Conservation (phyloP, 2,888 invertebrate species). For the Zygaena filipendulae region DNA sequence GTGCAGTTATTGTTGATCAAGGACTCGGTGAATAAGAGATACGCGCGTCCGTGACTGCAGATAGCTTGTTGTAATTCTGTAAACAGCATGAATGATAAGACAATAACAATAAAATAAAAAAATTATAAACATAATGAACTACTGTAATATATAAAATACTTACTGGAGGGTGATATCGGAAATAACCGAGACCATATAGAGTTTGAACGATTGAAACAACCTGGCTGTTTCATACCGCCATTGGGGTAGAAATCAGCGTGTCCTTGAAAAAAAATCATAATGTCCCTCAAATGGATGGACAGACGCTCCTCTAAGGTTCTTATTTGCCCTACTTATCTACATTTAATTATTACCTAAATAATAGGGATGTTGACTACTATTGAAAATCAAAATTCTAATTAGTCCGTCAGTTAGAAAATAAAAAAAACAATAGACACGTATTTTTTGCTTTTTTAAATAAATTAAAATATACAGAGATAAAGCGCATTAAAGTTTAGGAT, state of each 20-base stretch:
- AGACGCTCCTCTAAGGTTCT: too few relatives aligned
- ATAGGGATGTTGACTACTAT: too few relatives aligned
- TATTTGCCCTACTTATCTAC: too few relatives aligned
- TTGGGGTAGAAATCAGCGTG: conserved; percentile 77
- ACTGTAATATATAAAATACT: conserved; percentile 19
- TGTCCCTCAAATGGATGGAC: too few relatives aligned
- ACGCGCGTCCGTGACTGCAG: conserved; percentile 72
- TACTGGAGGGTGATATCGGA: conserved; percentile 40
- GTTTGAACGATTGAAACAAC: conserved; percentile 49
- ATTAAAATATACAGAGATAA: too few relatives aligned
- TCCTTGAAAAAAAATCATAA: conserved; percentile 32
- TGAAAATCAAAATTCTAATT: too few relatives aligned
- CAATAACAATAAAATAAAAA: not conserved
- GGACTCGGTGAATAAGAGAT: conserved; percentile 69
- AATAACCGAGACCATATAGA: conserved; percentile 36
- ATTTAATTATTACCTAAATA: too few relatives aligned
- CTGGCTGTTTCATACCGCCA: conserved; percentile 75
- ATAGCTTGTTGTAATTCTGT: conserved; percentile 62
- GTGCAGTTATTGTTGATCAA: conserved; percentile 59
- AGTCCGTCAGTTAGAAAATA: too few relatives aligned
- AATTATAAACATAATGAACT: not conserved
- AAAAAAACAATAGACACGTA: too few relatives aligned
- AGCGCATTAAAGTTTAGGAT: too few relatives aligned
- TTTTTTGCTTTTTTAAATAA: too few relatives aligned
- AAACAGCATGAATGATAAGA: conserved; percentile 2